Base-by-base conservation (phyloP, 2,888 invertebrate genomes). In the Platynereis dumerilii region DNA sequence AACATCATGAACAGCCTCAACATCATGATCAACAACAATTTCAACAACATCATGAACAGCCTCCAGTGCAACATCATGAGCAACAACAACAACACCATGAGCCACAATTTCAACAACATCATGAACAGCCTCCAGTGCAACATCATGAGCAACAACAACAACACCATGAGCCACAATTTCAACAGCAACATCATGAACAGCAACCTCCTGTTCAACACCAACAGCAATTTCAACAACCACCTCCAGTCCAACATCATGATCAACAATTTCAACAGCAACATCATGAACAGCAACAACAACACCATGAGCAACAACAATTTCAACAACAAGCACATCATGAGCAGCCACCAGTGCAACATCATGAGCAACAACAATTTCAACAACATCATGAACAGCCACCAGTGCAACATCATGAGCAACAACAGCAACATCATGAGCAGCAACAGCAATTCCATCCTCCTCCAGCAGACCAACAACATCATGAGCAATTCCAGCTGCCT, bases 71-170 rank as follows among this genome's bases (percentile, higher is more conserved):
- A 34, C 34, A 34, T 34, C 61, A 63, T 20, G 28, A 63, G 26
- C 64, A 64, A n/a, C 61, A 58, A 54, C 24, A 53, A 26, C 53
- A 53, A 22, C 52, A 65, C 2, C 64, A 64, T 12, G 58, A 66
- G 44, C 42, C 27, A 17, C 61, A 65, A 15, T 64, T 66, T 39
- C 65, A 67, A 42, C 65, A 60, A 29, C 60, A 60, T 17, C 65
- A 55, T 53, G 52, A 60, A n/a, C 65, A 60, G 29, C 60, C 63
- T 17, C 55, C 60, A 27, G 44, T 22, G 22, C 48, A 61, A 42
- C 48, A 62, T 2, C 48, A 67, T 29, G 29, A 48, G 15, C 58
- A 62, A 17, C 68, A 58, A 27, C 52, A 60, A 20, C 44, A 48
- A n/a, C 24, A 39, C 2, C 45, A 62, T 1, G 52, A 39, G 2